Conservation (phyloP, 2,888 invertebrate genomes). For the Ypsolopha sequella region DNA sequence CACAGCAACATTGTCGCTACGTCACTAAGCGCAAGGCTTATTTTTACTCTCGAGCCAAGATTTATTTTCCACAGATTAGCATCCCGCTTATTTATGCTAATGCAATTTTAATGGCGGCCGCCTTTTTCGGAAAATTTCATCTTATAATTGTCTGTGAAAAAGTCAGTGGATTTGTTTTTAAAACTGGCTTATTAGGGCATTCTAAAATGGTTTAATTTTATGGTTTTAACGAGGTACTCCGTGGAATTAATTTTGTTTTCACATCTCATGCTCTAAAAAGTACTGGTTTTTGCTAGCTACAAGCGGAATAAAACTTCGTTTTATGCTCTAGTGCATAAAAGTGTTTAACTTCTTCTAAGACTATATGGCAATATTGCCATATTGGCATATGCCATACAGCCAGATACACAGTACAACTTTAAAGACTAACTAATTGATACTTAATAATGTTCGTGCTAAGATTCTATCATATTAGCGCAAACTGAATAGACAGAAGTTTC, state of each 20-base stretch:
- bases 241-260: background rate
- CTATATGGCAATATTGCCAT: too few relatives aligned
- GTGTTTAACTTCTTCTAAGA: too few relatives aligned
- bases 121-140: conserved; percentile 68
- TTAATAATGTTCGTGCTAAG: too few relatives aligned
- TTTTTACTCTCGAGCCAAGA: conserved; percentile 61
- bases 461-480: too few relatives aligned
- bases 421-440: too few relatives aligned
- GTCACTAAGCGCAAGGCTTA: conserved; percentile 32
- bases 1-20: background rate
- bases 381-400: too few relatives aligned
- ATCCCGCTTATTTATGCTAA: conserved; percentile 70
- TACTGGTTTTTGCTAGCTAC: too few relatives aligned
- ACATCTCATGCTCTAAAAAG: too few relatives aligned
- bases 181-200: conserved; percentile 57
- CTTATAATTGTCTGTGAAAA: conserved; percentile 37
- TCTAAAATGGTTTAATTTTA: background rate
- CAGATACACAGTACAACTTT: too few relatives aligned
- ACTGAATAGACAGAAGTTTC: too few relatives aligned
- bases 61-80: conserved; percentile 69
- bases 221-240: background rate
- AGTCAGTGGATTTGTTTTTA: conserved; percentile 54
- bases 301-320: too few relatives aligned
- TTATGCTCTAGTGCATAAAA: too few relatives aligned
- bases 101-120: conserved; percentile 67